These are phyloP conservation scores for Dexiosoma caninum DNA, from an alignment of 2,888 invertebrate species.

Conservation along the genomic window DNA sequence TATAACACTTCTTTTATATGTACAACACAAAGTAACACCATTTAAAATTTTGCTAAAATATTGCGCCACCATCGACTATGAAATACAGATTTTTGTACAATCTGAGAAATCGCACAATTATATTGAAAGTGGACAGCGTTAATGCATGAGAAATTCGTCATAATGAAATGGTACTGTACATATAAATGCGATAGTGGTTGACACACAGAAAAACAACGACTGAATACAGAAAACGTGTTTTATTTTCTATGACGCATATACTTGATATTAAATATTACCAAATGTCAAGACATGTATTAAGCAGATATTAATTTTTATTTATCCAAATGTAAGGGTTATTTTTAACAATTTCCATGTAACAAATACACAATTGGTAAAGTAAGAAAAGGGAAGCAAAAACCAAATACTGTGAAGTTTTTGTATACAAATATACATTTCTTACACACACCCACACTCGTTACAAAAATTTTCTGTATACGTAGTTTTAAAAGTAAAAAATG, in stretches of 20 bases:
- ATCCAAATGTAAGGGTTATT: constrained; percentile 37
- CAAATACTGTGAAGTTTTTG: not conserved
- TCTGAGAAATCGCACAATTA: too few species aligned
- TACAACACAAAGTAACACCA: too few species aligned
- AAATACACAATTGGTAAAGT: constrained; percentile 19
- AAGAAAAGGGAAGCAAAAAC: not conserved
- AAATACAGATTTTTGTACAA: too few species aligned
- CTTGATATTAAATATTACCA: too few species aligned
- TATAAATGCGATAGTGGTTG: not conserved
- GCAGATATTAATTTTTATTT: too few species aligned
- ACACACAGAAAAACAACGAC: not conserved
- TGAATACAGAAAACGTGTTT: constrained; percentile 21
- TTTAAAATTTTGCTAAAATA: too few species aligned
- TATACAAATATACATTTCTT: not conserved
- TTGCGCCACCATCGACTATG: too few species aligned
- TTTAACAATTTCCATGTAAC: not conserved
- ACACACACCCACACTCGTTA: not conserved
- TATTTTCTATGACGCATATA: constrained; percentile 27
- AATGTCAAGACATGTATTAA: too few species aligned
- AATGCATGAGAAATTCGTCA: not conserved
- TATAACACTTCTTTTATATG: too few species aligned
- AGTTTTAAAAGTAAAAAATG: constrained; percentile 4
- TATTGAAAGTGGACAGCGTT: too few species aligned
- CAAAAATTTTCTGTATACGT: constrained; percentile 27
- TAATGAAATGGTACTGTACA: not conserved